Conservation (phyloP, 1,140 invertebrate species). For the Steinernema feltiae region DNA sequence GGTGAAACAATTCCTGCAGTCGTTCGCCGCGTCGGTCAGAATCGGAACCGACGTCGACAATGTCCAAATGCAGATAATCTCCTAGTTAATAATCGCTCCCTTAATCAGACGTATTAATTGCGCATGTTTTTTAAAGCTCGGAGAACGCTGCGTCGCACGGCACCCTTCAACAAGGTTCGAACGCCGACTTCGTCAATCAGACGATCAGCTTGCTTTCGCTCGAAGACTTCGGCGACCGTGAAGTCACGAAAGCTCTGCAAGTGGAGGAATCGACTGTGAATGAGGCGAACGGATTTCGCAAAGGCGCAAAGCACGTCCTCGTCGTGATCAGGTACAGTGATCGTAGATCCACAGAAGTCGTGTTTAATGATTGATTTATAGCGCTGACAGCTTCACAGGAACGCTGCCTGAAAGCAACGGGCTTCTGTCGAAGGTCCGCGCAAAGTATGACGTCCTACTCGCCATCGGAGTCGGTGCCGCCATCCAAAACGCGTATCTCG, state of each 20-base stretch:
- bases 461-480: conserved; percentile 18
- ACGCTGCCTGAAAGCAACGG: conserved; percentile 10
- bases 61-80: not conserved
- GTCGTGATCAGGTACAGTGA: no score
- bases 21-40: not conserved
- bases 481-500: not conserved
- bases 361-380: no score
- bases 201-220: not conserved
- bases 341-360: no score
- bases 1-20: not conserved
- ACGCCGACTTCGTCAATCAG: not conserved
- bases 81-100: not conserved
- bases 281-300: conserved; percentile 15
- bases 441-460: conserved; percentile 23
- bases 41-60: not conserved
- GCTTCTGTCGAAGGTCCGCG: conserved; percentile 18
- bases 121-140: no score
- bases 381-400: conserved; percentile 20
- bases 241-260: not conserved
- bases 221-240: not conserved
- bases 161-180: not conserved
- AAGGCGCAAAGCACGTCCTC: conserved; percentile 20
- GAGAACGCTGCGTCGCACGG: no score
- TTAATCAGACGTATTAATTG: no score
- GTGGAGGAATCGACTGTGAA: not conserved